These are phyloP conservation scores for Pseudomyrmex gracilis DNA, from an alignment of 1,140 invertebrate species.

Conservation along the genomic window DNA sequence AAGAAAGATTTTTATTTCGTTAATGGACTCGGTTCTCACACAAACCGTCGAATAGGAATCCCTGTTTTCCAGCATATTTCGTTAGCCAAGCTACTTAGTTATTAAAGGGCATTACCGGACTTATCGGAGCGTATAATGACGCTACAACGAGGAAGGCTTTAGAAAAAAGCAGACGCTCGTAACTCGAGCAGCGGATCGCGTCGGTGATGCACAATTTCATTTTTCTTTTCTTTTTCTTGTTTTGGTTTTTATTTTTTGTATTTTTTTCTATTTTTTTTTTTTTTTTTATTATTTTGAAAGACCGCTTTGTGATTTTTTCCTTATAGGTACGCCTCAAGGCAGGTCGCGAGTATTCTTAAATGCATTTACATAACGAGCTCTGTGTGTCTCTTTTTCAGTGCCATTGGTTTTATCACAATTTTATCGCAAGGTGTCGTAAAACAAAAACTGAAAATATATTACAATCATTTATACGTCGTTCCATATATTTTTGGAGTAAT, in stretches of 20 bases:
- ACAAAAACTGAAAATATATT: neutral
- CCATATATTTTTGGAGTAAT: neutral
- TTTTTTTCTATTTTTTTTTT: no score
- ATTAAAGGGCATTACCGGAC: slow-evolving; percentile 56
- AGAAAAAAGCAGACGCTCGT: slow-evolving; percentile 46
- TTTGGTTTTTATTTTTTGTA: neutral
- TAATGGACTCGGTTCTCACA: slow-evolving; percentile 10
- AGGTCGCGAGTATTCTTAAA: slow-evolving; percentile 39
- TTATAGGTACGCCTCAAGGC: slow-evolving; percentile 27
- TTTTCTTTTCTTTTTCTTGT: slow-evolving; percentile 3
- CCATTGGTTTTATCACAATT: neutral
- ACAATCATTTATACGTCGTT: slow-evolving; percentile 17
- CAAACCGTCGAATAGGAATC: slow-evolving; percentile 33
- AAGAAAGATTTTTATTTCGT: slow-evolving; percentile 31
- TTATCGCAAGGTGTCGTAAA: neutral
- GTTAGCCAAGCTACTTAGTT: slow-evolving; percentile 42
- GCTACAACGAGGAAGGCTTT: slow-evolving; percentile 52
- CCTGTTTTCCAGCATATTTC: slow-evolving; percentile 46
- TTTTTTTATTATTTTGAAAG: slow-evolving; percentile 24
- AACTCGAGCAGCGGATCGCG: slow-evolving; percentile 30
- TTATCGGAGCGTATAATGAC: slow-evolving; percentile 60
- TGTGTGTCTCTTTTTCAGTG: neutral
- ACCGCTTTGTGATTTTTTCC: slow-evolving; percentile 37
- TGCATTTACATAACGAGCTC: slow-evolving; percentile 17
- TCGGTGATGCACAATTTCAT: slow-evolving; percentile 38